These are phyloP conservation scores for Drosophila bunnanda DNA, from an alignment of 2,888 invertebrate species.

Conservation along the genomic window DNA sequence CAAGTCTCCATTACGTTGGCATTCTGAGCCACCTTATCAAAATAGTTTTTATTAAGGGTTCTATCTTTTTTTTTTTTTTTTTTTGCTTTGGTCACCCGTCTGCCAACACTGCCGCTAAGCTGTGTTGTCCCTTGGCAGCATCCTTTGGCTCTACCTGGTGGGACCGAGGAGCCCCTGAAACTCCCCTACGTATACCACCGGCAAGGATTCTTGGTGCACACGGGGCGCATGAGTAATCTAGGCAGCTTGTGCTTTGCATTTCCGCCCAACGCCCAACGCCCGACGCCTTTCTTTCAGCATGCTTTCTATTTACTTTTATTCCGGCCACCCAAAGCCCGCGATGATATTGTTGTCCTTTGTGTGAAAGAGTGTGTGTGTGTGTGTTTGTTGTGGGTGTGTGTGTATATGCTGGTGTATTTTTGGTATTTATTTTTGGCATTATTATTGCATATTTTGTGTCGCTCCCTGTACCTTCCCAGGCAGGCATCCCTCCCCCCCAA, in stretches of 20 bases:
- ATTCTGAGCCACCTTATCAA: not conserved
- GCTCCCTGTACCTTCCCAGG: conserved; percentile 11
- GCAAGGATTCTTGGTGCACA: conserved; percentile 22
- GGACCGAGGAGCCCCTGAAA: not conserved
- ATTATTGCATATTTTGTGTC: conserved; percentile 59
- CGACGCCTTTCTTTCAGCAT: conserved; percentile 7
- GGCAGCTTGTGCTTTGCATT: conserved; percentile 52
- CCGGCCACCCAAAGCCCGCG: conserved; percentile 14
- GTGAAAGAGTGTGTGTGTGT: not conserved
- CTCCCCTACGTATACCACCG: not conserved
- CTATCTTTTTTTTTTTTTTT: not conserved
- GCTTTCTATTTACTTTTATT: conserved; percentile 36
- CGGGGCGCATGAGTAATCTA: conserved; percentile 52
- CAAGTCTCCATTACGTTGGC: not conserved
- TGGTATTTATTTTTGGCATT: conserved; percentile 56
- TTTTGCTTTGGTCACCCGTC: not conserved
- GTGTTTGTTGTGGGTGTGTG: not conserved
- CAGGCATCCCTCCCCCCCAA: not conserved
- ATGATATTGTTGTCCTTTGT: conserved; percentile 20
- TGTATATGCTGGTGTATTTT: conserved; percentile 36
- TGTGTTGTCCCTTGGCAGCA: conserved; percentile 3
- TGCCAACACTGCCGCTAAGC: conserved; percentile 25
- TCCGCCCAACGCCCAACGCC: not conserved
- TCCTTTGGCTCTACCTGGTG: not conserved
- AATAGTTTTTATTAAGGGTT: not conserved